Base-by-base conservation (phyloP, 2,888 invertebrate genomes). In the Taenaris catops region DNA sequence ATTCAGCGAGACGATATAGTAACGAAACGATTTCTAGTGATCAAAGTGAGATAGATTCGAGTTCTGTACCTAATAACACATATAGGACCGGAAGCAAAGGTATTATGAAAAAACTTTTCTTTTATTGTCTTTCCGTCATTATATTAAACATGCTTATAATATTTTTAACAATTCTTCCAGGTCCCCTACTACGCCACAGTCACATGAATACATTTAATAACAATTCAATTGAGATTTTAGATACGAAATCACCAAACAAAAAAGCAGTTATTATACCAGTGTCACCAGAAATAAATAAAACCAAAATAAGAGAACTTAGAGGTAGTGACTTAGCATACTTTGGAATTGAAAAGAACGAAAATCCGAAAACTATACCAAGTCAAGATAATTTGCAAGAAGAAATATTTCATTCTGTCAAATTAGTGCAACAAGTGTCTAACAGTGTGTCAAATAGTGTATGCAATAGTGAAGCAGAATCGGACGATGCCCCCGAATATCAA, bases 241-340 rank as follows among this genome's bases (percentile, higher is more conserved):
- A 25, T 18, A 28, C 18, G 11, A 31, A 21, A 20, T 5, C 25
- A 24, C 10, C 24, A 2, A 8, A 18, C 27, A 34, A 40, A 7
- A 60, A 61, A 49, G 56, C 52, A 27, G 71, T 57, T 31, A 45
- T 46, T 4, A 45, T 67, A 31, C 61, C 67, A 46, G 53, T 61
- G 34, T 67, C 80, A 5, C 67, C 75, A 3, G 55, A 54, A 9
- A 58, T 58, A 37, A 53, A 47, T 10, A 70, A 62, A 47, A 48
- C 66, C 6, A 78, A 72, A 57, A 67, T 76, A 2, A 72, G 91
- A 46, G 84, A 89, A 61, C 66, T 91, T 21, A 76, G 88, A 40
- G 88, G 89, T 24, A 90, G 88, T 44, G 91, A 91, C 53, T 69
- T 91, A 25, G 89, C 89, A 39, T 91, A 89, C 55, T 91, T 91